Evolutionary conservation across 2,113 vertebrate genomes (phyloP), one percentile per base, ranked within the genome.

Genomic region (Cyprinodon brontotheroides): DNA sequence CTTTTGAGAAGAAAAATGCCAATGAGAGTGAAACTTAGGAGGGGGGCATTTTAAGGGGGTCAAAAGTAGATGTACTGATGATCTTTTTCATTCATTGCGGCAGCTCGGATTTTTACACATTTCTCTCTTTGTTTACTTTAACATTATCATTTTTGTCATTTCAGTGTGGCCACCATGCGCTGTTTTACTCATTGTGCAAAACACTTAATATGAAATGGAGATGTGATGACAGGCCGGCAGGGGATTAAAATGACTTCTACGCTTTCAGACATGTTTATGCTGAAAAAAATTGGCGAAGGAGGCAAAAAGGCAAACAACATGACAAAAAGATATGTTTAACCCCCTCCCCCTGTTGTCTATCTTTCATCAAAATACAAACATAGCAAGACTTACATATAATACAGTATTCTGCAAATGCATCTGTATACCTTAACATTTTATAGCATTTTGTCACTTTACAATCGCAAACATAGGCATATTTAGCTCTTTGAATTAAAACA

Each of bases 251-350:
- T 78, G 36, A 80, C 62, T 74, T 82, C 70, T 77, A 64, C 17
- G 1, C 59, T 4, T 45, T 22, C 1, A 10, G 7, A 40, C 62
- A 53, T n/a, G 61, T 3, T 65, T 4, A 36, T 63, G 68, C 15
- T 89, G 45, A 70, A 39, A 57, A 71, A 48, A 29, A 7, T 81
- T 82, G 92, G 86, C 85, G 81, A 93, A 92, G 64, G 17, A 92
- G 92, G 41, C 90, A 77, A 76, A 89, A 70, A 92, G 70, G 81
- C 82, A 68, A 83, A 71, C 29, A 57, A 70, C 11, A 45, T 3
- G 5, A 15, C 13, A 14, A 8, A 29, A 29, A 29, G 29, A 39
- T 29, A 37, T n/a, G n/a, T 13, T 22, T 17, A 79, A 39, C 38
- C 65, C 3, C 0, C 6, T 63, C 5, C 5, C 43, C 41, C n/a